These are phyloP conservation scores for Heliangelus exortis DNA, from an alignment of 2,797 vertebrate species.

Conservation along the genomic window DNA sequence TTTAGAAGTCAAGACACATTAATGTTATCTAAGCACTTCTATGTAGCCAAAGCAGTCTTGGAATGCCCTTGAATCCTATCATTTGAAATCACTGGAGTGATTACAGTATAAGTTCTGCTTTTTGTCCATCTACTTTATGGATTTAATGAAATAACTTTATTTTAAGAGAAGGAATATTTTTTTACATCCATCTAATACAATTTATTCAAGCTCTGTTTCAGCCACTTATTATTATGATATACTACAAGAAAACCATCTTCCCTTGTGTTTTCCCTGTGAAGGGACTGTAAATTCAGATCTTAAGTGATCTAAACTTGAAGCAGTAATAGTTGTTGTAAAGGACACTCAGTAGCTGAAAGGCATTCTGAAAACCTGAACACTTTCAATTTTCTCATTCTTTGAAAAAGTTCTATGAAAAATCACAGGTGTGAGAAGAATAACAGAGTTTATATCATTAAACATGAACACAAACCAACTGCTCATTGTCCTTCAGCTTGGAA, in stretches of 20 bases:
- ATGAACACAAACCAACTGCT: conserved; percentile 55
- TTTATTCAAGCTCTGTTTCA: not conserved
- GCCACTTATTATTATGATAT: not conserved
- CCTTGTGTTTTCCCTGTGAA: not conserved
- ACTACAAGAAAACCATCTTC: not conserved
- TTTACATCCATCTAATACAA: not conserved
- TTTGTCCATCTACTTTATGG: not conserved
- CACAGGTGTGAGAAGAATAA: not conserved
- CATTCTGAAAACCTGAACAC: not conserved
- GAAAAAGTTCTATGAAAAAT: conserved; percentile 21
- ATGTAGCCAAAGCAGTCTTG: not conserved
- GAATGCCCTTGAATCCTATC: not conserved
- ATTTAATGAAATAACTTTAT: conserved; percentile 28
- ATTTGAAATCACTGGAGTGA: conserved; percentile 7
- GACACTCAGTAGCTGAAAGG: conserved; percentile 8
- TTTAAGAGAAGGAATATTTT: conserved; percentile 12
- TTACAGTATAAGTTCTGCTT: conserved; percentile 18
- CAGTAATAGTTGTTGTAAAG: not conserved
- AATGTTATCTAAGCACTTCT: not conserved
- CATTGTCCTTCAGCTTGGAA: conserved; percentile 46
- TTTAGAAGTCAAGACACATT: not conserved
- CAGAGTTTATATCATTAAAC: conserved; percentile 29
- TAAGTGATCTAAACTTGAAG: not conserved
- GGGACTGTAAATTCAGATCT: not conserved
- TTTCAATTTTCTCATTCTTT: conserved; percentile 24